Percentiles rank a stretch among this genome's conserved stretches.
These are phyloP conservation scores for Semotilus atromaculatus DNA, from an alignment of 2,797 vertebrate genomes.

Conservation along the genomic window DNA sequence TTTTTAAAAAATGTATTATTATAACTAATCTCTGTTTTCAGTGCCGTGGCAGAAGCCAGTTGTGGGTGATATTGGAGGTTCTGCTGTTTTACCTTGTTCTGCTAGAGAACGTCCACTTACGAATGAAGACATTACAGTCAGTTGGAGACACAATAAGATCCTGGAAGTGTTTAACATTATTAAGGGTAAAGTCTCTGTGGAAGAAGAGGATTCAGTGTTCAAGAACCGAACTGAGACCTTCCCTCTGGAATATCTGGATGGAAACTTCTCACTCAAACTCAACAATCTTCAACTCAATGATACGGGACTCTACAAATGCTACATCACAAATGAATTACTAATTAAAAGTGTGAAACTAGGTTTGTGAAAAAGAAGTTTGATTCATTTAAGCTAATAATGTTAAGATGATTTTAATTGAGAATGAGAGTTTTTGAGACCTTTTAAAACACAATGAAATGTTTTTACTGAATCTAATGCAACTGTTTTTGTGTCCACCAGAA, in stretches of 20 bases:
- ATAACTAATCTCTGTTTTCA: not conserved
- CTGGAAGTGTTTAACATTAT: not conserved
- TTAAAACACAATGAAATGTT: too few species aligned
- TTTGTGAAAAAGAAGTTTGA: not conserved
- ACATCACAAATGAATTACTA: not conserved
- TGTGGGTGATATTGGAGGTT: not conserved
- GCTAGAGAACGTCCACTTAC: accelerated
- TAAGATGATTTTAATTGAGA: not conserved
- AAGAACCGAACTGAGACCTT: not conserved
- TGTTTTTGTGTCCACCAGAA: not conserved
- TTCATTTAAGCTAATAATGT: not conserved
- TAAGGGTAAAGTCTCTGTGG: not conserved
- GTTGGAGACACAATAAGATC: not conserved
- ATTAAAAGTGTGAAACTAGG: not conserved
- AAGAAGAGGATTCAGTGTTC: not conserved
- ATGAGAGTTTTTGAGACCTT: not conserved
- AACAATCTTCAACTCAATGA: not conserved
- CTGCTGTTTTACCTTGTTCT: not conserved
- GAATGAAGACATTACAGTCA: not conserved
- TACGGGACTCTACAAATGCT: not conserved
- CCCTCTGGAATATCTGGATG: not conserved
- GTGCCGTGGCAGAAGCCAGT: not conserved
- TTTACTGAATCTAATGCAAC: not conserved
- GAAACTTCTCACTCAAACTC: constrained; percentile 1
- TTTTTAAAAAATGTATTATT: too few species aligned